Conservation (phyloP, 1,140 invertebrate species). For the Vanessa atalanta region DNA sequence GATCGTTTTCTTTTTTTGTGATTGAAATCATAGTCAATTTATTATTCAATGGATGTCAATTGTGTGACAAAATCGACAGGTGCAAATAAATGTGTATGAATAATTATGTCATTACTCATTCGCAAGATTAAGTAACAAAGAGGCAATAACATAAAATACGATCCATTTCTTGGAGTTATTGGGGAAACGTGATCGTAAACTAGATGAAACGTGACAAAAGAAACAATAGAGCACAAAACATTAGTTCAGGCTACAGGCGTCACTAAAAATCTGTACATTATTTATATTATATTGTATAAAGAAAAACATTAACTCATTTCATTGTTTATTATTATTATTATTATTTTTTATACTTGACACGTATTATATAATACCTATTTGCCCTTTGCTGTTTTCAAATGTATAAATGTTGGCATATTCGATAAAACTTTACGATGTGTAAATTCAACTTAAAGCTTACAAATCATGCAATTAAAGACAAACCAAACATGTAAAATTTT, state of each 20-base stretch:
- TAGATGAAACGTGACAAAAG: conserved; percentile 25
- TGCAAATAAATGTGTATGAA: conserved; percentile 2
- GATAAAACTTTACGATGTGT: not conserved
- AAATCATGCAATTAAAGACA: not conserved
- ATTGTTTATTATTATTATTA: not conserved
- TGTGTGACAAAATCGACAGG: not conserved
- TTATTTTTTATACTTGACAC: not conserved
- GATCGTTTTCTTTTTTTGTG: not conserved
- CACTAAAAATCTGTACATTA: conserved; percentile 13
- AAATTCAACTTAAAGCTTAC: not conserved
- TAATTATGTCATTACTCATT: not conserved
- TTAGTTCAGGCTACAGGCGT: conserved; percentile 6
- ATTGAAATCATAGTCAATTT: not conserved
- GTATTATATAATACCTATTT: not conserved
- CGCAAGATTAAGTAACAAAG: conserved; percentile 1
- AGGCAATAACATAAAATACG: not conserved
- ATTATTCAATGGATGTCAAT: too few relatives aligned
- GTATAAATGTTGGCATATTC: not conserved
- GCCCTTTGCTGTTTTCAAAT: not conserved
- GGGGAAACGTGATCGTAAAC: conserved; percentile 12
- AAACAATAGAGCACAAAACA: conserved; percentile 27
- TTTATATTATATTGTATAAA: not conserved
- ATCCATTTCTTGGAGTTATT: conserved; percentile 2
- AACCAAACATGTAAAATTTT: conserved; percentile 15
- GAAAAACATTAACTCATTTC: not conserved